Evolutionary conservation across 1,140 invertebrate species (phyloP), one percentile per base, ranked within the genome.

Genomic region (Drosophila grimshawi): DNA sequence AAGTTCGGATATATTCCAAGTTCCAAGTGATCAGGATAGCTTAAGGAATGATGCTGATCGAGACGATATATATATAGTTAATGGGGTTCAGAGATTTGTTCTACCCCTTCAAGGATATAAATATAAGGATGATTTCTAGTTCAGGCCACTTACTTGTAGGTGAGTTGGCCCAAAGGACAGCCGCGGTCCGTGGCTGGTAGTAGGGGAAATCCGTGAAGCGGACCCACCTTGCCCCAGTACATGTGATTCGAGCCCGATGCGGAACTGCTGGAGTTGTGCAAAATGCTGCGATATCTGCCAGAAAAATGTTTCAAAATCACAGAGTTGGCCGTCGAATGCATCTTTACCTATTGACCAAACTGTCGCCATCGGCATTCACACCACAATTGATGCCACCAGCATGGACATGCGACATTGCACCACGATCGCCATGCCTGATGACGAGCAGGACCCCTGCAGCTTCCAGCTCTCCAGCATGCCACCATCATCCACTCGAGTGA

Each of bases 381-480:
- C 95, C 95, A 92, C 98, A 98, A 76, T 97, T 96, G 3, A 98
- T 94, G 51, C 93, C 94, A 29, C 95, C 65, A 95, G 46, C 96
- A 95, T 75, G 96, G 95, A 71, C 95, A 91, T 97, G 96, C 5
- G 96, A 95, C 51, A 98, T 93, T 2, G 97, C 96, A 4, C 97
- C 97, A 48, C 97, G 93, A 92, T 98, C 97, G 2, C 98, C 98
- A 92, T 98, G 97, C 33, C 98, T 93, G 4, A 97, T 95, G 5
- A 98, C 92, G 35, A 98, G 93, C 37, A 98, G 92, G 5, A 98
- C 94, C 6, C 96, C 92, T 96, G 95, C 10, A 98, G 86, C 37
- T 95, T 93, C 94, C 96, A 96, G 76, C 95, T 90, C 72, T 93
- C 92, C 62, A 92, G 78, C 65, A 92, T 90, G 49, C 92, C 93